phyloP scores from a whole-genome alignment of 2,888 invertebrate species.

The Drosophila lacicola region DNA sequence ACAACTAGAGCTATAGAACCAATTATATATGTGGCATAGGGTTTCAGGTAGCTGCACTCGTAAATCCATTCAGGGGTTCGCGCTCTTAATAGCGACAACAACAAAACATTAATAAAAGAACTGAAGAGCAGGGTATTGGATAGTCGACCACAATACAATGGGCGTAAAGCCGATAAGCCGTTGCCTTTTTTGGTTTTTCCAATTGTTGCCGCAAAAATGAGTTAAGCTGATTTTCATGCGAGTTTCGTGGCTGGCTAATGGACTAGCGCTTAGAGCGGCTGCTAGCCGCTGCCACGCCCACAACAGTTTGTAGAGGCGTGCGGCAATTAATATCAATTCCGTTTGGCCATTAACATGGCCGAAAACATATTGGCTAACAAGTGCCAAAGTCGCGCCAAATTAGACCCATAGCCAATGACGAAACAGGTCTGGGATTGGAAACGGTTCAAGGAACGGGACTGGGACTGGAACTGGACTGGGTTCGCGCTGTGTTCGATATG shows the following conservation, averaged over 20 bases:
- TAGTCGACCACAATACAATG: conserved; percentile 24
- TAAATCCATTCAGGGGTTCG: conserved; percentile 6
- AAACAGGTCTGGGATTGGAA: neutral
- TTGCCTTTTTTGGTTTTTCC: conserved; percentile 37
- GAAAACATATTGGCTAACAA: conserved; percentile 79
- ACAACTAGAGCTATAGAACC: neutral
- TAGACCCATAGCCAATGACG: conserved; percentile 70
- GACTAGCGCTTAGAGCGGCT: conserved; percentile 45
- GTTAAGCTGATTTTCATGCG: conserved; percentile 71
- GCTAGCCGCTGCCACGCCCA: conserved; percentile 56
- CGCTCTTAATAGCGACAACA: conserved; percentile 6
- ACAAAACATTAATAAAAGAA: conserved; percentile 3
- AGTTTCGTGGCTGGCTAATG: conserved; percentile 56
- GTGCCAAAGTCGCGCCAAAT: conserved; percentile 82
- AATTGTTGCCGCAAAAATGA: conserved; percentile 53
- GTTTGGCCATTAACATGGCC: conserved; percentile 77
- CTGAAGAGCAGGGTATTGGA: conserved; percentile 3
- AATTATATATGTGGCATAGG: conserved; percentile 4
- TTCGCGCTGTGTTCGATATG: conserved; percentile 19
- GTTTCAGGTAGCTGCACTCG: conserved; percentile 31
- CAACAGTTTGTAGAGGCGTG: conserved; percentile 38
- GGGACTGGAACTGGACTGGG: neutral
- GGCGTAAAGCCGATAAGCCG: conserved; percentile 48
- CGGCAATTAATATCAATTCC: conserved; percentile 76
- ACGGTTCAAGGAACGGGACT: neutral